Evolutionary conservation across 2,113 vertebrate genomes (phyloP).

Genomic region (Abramis brama): DNA sequence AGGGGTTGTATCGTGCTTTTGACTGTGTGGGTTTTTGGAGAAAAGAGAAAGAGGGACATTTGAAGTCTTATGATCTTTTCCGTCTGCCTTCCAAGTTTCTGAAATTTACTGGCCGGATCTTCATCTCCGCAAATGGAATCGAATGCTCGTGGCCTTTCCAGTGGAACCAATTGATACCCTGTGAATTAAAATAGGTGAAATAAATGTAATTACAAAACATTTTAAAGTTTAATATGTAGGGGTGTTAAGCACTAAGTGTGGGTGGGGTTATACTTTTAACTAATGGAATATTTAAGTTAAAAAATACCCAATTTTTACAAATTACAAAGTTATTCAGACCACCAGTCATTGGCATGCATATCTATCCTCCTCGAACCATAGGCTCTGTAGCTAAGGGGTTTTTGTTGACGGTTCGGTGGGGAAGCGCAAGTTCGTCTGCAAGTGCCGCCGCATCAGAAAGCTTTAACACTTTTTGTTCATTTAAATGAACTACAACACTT

Average conservation of each 20-base stretch:
- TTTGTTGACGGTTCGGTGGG: neutral
- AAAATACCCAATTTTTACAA: too few relatives aligned
- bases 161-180: conserved; percentile 99
- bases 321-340: too few relatives aligned
- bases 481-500: neutral
- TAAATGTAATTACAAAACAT: neutral
- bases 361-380: too few relatives aligned
- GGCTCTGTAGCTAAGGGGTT: neutral
- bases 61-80: conserved; percentile 81
- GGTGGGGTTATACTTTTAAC: too few relatives aligned
- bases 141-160: conserved; percentile 97
- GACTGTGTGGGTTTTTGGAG: neutral
- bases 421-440: neutral
- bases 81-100: conserved; percentile 87
- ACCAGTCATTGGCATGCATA: too few relatives aligned
- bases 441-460: neutral
- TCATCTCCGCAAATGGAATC: conserved; percentile 95
- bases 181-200: conserved; percentile 16
- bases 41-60: neutral
- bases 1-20: conserved; percentile 2
- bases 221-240: neutral
- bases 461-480: neutral
- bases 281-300: too few relatives aligned
- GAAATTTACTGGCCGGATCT: conserved; percentile 89
- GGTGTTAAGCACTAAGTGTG: neutral